Percentiles rank a stretch among this genome's conserved stretches.
Evolutionary conservation across 2,113 vertebrate species (phyloP).

Genomic region (Corydoras sp.): DNA sequence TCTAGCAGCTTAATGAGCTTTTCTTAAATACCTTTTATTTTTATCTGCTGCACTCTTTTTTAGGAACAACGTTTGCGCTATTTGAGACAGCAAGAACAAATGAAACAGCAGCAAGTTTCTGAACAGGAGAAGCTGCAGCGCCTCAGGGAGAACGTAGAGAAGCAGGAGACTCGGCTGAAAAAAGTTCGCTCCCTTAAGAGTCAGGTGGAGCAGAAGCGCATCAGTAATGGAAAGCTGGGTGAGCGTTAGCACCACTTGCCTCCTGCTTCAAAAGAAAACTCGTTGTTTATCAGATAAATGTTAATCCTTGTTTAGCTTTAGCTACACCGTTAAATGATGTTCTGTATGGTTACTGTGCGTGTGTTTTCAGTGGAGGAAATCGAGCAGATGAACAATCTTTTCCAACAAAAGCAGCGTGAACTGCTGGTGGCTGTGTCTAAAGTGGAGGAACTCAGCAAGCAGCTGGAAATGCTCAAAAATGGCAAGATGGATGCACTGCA

Average conservation of each 20-base stretch:
- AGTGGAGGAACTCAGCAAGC: slow-evolving; percentile 88
- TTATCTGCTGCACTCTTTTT: not conserved
- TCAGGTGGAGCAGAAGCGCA: slow-evolving; percentile 92
- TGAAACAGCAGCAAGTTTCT: slow-evolving; percentile 81
- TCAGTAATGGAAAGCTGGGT: slow-evolving; percentile 94
- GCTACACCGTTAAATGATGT: no score
- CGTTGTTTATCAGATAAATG: no score
- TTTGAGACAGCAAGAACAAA: slow-evolving; percentile 89
- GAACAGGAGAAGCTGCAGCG: slow-evolving; percentile 90
- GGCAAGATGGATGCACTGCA: slow-evolving; percentile 83
- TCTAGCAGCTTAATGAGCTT: no score
- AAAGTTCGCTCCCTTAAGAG: slow-evolving; percentile 90
- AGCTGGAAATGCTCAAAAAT: slow-evolving; percentile 92
- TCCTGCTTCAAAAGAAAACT: no score
- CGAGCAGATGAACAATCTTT: slow-evolving; percentile 95
- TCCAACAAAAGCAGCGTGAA: slow-evolving; percentile 96
- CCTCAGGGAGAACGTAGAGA: slow-evolving; percentile 86
- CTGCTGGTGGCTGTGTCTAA: slow-evolving; percentile 84
- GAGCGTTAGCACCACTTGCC: slow-evolving; percentile 38
- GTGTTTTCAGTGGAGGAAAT: slow-evolving; percentile 87
- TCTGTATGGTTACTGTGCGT: slow-evolving; percentile 66
- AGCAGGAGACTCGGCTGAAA: slow-evolving; percentile 88
- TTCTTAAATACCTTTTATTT: no score
- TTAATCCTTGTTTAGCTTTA: no score
- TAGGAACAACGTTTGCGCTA: slow-evolving; percentile 89